Base-by-base conservation (phyloP, 2,113 vertebrate species). In the Corythornis vintsioides region DNA sequence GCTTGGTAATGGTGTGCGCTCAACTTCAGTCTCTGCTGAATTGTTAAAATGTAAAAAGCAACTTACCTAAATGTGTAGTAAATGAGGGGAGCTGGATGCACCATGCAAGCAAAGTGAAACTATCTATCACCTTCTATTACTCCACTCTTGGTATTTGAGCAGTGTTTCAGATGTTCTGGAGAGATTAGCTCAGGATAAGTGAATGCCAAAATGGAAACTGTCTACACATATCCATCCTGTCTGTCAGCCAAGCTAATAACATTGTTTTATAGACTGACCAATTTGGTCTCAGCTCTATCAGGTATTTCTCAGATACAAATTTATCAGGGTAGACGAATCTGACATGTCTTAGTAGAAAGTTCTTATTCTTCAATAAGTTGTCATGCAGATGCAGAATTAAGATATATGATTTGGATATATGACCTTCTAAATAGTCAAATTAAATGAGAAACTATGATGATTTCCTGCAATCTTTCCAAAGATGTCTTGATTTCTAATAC, bases 121-220 rank as follows among this genome's bases (percentile, higher is more conserved):
- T 92, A 86, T 92, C 83, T 96, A 70, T 96, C 88, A 94, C 35
- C 66, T 53, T 89, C 88, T 94, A 78, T 86, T 90, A 88, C 83
- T 86, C 48, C 19, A 81, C 29, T 93, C 66, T 72, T 90, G 48
- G 40, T 94, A 89, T 92, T 43, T 84, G 45, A 86, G 70, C n/a
- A 86, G 65, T 75, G 45, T 90, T 95, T 94, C 93, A 90, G 73
- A 83, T 85, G 65, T 89, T 95, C 57, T 83, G 73, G 76, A 89
- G 70, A 94, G 53, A 87, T 90, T 92, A 93, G 43, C 61, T 87
- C 53, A 72, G 57, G 92, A 79, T 86, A 89, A 92, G 89, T 84
- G 93, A 93, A 96, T 86, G 86, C 35, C 70, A 82, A 86, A 92
- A 81, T 84, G 55, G 86, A 90, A 93, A 81, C 83, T 93, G 73